These are phyloP conservation scores for Menura novaehollandiae DNA, from an alignment of 2,113 vertebrate genomes.

Conservation along the genomic window DNA sequence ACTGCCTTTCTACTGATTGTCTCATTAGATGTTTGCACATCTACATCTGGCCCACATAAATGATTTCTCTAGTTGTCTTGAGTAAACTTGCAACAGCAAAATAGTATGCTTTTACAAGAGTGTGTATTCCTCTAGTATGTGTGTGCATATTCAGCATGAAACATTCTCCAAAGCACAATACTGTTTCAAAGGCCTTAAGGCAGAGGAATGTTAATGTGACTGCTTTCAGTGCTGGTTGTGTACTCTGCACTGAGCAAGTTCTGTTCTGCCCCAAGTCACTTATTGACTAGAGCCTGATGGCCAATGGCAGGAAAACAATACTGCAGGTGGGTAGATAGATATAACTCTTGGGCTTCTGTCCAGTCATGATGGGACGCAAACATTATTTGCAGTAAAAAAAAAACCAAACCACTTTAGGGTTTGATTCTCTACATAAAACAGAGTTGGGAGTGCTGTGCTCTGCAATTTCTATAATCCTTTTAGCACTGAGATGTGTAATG, in stretches of 20 bases:
- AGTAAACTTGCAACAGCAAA: not conserved
- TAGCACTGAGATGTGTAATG: slow-evolving; percentile 38
- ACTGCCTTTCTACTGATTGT: not conserved
- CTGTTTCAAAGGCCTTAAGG: not conserved
- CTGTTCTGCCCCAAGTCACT: not conserved
- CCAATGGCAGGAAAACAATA: slow-evolving; percentile 19
- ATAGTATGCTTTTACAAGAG: not conserved
- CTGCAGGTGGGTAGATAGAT: not conserved
- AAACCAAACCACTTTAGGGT: not conserved
- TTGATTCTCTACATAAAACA: not conserved
- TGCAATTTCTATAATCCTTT: slow-evolving; percentile 49
- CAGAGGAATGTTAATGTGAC: not conserved
- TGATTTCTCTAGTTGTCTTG: not conserved
- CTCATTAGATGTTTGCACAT: not conserved
- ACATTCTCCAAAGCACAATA: not conserved
- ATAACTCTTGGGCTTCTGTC: not conserved
- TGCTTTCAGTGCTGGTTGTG: not conserved
- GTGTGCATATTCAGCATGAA: not conserved
- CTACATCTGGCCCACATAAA: not conserved
- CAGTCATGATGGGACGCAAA: not conserved
- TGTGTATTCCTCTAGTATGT: not conserved
- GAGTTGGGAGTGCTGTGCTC: not conserved
- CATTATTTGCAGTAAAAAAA: not conserved
- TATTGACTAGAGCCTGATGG: not conserved
- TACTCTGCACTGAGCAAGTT: not conserved